Evolutionary conservation across 2,888 invertebrate genomes (phyloP).

Genomic region (Mantis religiosa): DNA sequence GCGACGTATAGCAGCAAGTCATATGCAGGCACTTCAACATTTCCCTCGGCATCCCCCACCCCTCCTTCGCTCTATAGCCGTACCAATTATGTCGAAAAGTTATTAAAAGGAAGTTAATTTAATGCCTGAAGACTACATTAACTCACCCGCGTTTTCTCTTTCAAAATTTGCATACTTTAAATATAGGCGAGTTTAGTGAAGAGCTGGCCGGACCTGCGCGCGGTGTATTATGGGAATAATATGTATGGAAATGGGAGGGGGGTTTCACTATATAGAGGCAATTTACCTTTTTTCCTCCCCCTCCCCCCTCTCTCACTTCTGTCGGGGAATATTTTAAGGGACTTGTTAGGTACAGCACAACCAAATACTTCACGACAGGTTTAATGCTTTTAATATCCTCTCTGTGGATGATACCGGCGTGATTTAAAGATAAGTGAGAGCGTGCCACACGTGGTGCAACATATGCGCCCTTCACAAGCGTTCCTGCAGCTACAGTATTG

Average conservation of each 20-base stretch:
- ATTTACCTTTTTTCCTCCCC: slow-evolving; percentile 1
- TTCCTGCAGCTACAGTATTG: not conserved
- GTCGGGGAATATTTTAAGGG: slow-evolving; percentile 10
- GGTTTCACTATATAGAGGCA: not conserved
- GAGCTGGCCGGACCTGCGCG: not conserved
- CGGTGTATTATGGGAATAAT: slow-evolving; percentile 27
- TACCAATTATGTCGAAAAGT: slow-evolving; percentile 22
- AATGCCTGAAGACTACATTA: slow-evolving; percentile 21
- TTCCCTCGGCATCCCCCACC: not conserved
- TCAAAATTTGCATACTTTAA: slow-evolving; percentile 30
- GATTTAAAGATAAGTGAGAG: not conserved
- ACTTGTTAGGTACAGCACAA: not conserved
- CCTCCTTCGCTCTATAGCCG: not conserved
- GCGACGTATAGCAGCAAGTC: not conserved
- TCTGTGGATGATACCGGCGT: not conserved
- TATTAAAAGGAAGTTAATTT: slow-evolving; percentile 30
- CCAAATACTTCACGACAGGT: not conserved
- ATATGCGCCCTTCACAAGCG: not conserved
- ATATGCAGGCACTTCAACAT: not conserved
- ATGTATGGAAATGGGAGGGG: slow-evolving; percentile 28
- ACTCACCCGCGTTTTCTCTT: slow-evolving; percentile 18
- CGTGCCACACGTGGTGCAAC: not conserved
- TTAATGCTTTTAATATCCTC: slow-evolving; percentile 12
- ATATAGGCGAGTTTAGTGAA: slow-evolving; percentile 15
- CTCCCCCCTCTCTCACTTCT: not conserved